phyloP scores from a whole-genome alignment of 2,888 invertebrate species.

The Oithona nana region DNA sequence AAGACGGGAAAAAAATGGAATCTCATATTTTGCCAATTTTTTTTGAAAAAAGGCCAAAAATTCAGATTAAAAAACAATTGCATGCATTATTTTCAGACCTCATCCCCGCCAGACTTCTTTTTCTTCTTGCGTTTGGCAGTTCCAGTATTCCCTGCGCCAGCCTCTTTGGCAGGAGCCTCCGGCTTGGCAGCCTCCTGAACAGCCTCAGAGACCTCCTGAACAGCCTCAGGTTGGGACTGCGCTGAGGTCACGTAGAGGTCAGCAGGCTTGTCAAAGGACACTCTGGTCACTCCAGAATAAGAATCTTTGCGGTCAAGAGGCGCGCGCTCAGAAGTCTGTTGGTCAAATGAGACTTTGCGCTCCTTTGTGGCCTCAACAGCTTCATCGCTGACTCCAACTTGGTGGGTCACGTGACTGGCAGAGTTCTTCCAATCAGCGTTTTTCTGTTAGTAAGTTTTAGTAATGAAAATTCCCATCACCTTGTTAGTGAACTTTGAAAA shows the following conservation, averaged over 20 bases:
- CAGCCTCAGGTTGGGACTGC: not conserved
- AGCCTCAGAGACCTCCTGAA: conserved; percentile 11
- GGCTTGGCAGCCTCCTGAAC: conserved; percentile 18
- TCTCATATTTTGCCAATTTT: no score
- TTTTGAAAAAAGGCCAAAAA: no score
- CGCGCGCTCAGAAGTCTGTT: not conserved
- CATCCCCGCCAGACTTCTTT: conserved; percentile 7
- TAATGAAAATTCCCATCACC: not conserved
- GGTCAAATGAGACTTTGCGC: not conserved
- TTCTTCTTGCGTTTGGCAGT: conserved; percentile 4
- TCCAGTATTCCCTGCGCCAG: not conserved
- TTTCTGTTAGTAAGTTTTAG: not conserved
- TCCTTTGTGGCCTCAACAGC: not conserved
- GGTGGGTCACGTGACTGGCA: not conserved
- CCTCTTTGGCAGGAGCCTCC: conserved; percentile 14
- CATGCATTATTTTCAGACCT: no score
- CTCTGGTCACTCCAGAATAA: not conserved
- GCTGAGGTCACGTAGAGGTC: not conserved
- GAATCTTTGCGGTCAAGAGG: not conserved
- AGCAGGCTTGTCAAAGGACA: not conserved
- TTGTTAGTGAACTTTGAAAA: not conserved
- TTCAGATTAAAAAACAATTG: no score
- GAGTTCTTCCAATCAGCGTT: not conserved
- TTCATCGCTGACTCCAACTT: not conserved
- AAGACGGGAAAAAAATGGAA: no score